Conservation (phyloP, 2,888 invertebrate species). For the Epinotia ramella region DNA sequence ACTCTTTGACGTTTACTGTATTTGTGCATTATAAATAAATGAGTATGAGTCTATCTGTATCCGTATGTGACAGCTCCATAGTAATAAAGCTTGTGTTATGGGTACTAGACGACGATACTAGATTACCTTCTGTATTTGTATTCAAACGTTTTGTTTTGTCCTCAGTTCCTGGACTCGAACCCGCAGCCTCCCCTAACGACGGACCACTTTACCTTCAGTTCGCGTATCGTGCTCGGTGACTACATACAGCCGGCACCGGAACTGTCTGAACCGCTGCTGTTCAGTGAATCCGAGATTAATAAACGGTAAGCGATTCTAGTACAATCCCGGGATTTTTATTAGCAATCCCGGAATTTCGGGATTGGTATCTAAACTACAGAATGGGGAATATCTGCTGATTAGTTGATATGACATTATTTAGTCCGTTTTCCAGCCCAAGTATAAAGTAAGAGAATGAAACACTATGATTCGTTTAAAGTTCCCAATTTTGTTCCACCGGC, state of each 20-base stretch:
- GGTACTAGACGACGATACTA: no score
- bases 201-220: constrained; percentile 97
- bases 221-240: constrained; percentile 95
- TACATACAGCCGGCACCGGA: constrained; percentile 92
- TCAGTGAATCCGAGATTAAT: constrained; percentile 93
- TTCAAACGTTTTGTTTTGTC: neutral
- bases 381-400: no score
- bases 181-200: constrained; percentile 86
- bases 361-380: neutral
- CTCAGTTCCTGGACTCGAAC: constrained; percentile 91
- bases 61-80: no score
- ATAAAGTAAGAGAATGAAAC: no score
- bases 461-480: no score
- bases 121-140: neutral
- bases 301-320: constrained; percentile 83
- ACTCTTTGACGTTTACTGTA: no score
- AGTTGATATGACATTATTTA: no score
- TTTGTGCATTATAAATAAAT: no score
- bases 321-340: neutral
- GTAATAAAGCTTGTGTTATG: no score
- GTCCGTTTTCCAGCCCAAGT: no score
- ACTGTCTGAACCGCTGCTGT: constrained; percentile 89
- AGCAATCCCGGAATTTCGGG: neutral
- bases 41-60: no score
- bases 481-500: no score